Evolutionary conservation across 2,888 invertebrate species (phyloP).

Genomic region (Ctena decussata): DNA sequence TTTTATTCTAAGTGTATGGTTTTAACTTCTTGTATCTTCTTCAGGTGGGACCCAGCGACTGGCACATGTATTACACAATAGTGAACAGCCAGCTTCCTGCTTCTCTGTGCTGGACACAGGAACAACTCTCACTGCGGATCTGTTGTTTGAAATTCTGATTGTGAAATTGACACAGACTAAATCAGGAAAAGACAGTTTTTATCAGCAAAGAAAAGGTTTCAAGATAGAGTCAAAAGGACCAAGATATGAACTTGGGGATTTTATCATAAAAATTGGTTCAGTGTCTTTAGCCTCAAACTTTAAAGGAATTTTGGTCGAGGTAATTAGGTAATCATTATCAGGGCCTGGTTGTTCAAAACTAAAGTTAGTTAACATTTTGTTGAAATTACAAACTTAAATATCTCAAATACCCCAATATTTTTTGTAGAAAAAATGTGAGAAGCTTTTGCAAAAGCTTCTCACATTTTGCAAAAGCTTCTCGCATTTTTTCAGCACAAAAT

Average conservation of each 20-base stretch:
- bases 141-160: constrained; percentile 96
- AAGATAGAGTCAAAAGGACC: constrained; percentile 93
- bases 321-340: too few relatives aligned
- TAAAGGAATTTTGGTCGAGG: constrained; percentile 97
- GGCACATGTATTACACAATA: constrained; percentile 97
- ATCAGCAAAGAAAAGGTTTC: constrained; percentile 93
- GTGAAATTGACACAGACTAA: constrained; percentile 91
- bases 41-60: constrained; percentile 91
- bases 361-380: too few relatives aligned
- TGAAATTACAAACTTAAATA: too few relatives aligned
- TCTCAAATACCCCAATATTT: too few relatives aligned
- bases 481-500: too few relatives aligned
- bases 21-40: neutral
- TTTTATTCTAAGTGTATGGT: too few relatives aligned
- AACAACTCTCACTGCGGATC: constrained; percentile 95
- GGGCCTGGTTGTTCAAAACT: too few relatives aligned
- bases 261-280: constrained; percentile 96
- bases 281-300: constrained; percentile 96
- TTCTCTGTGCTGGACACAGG: constrained; percentile 96
- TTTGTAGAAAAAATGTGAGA: too few relatives aligned
- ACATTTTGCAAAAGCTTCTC: too few relatives aligned
- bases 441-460: too few relatives aligned
- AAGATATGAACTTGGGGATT: constrained; percentile 91
- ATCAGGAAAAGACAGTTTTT: constrained; percentile 88
- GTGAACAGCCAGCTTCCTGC: constrained; percentile 97